Conservation (phyloP, 2,113 vertebrate species). For the Atlantisia rogersi region DNA sequence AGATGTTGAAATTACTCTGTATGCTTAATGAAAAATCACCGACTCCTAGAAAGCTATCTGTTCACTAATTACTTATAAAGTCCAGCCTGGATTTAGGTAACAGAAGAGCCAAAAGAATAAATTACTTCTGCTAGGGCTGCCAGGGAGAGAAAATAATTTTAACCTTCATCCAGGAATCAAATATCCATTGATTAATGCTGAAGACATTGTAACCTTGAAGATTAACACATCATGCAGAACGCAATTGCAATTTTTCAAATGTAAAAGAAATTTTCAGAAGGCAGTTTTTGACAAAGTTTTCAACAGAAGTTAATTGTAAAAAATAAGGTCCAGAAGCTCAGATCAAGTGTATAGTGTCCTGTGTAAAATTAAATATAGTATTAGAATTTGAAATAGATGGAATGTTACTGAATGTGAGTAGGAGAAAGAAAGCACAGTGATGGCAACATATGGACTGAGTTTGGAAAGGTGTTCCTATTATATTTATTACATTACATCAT, state of each 20-base stretch:
- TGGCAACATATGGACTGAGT: neutral
- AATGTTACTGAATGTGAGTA: neutral
- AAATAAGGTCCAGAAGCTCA: constrained; percentile 30
- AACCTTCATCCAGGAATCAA: constrained; percentile 53
- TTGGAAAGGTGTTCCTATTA: neutral
- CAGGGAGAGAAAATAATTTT: constrained; percentile 35
- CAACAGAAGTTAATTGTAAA: constrained; percentile 42
- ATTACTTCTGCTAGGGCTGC: neutral
- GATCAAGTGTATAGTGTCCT: constrained; percentile 6
- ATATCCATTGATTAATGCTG: constrained; percentile 49
- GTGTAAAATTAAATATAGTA: neutral
- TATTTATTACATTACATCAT: neutral
- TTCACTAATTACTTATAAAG: neutral
- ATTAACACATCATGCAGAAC: constrained; percentile 41
- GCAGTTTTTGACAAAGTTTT: constrained; percentile 31
- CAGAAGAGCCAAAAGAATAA: neutral
- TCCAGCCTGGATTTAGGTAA: neutral
- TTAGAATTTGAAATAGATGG: neutral
- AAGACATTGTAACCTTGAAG: constrained; percentile 43
- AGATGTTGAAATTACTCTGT: neutral
- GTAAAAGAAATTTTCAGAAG: constrained; percentile 17
- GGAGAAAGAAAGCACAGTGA: neutral
- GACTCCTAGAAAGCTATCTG: neutral
- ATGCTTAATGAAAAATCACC: neutral
- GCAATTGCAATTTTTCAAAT: constrained; percentile 44